Conservation (phyloP, 2,888 invertebrate genomes). For the Entomobrya proxima region DNA sequence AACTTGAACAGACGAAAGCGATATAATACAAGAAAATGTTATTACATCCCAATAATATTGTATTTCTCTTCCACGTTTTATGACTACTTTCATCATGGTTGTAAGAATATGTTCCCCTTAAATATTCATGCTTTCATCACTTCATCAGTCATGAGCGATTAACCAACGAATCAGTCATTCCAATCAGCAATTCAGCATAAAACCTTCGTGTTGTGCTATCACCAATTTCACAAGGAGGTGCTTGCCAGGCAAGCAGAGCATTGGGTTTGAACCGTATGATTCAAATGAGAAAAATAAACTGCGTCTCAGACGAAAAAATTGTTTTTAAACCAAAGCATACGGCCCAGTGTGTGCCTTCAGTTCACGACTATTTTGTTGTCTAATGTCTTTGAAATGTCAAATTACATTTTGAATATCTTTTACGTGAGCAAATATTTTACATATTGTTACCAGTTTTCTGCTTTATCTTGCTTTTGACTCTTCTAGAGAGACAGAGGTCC, state of each 20-base stretch:
- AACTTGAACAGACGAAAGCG: neutral
- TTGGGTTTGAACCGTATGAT: too few species aligned
- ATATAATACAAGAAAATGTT: neutral
- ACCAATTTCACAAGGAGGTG: too few species aligned
- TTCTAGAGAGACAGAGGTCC: neutral
- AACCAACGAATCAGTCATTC: conserved; percentile 5
- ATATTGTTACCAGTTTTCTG: neutral
- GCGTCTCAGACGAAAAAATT: too few species aligned
- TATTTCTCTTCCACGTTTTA: neutral
- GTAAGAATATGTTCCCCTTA: neutral
- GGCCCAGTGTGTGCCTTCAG: neutral
- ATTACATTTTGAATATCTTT: conserved; percentile 21
- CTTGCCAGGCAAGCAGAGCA: too few species aligned
- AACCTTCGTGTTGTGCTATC: neutral
- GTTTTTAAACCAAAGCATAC: neutral
- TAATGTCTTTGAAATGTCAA: neutral
- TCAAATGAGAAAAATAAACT: too few species aligned
- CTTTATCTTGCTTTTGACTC: neutral
- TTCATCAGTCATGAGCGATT: conserved; percentile 4
- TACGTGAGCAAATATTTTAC: conserved; percentile 36
- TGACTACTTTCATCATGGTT: neutral
- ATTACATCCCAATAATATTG: neutral
- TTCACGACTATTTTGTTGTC: neutral
- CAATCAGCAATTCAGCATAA: neutral
- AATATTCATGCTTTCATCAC: neutral